Conservation (phyloP, 2,888 invertebrate species). For the Galerucella pusilla region DNA sequence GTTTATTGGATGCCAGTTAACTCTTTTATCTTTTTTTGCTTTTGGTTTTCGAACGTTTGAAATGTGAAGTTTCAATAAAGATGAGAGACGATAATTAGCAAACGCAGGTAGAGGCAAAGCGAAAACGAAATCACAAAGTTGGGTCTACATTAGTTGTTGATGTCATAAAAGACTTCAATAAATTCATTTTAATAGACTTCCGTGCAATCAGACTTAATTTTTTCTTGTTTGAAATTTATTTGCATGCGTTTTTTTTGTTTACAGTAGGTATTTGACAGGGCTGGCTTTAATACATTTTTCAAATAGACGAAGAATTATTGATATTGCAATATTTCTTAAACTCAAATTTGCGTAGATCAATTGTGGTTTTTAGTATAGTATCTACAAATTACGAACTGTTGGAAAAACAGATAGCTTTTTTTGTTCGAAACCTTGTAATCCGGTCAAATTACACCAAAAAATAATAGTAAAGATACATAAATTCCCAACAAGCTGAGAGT, state of each 20-base stretch:
- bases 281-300: background rate
- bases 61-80: background rate
- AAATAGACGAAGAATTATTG: background rate
- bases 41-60: background rate
- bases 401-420: no score
- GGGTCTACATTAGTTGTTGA: background rate
- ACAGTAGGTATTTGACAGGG: background rate
- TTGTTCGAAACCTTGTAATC: no score
- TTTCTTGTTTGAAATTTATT: background rate
- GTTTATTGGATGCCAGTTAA: no score
- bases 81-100: background rate
- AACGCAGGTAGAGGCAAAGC: background rate
- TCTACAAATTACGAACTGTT: no score
- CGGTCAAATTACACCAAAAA: no score
- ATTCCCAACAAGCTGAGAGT: no score
- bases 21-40: no score
- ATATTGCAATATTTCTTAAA: no score
- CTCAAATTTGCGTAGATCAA: no score
- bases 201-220: background rate
- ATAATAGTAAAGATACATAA: no score
- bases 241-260: background rate
- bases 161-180: conserved; percentile 7
- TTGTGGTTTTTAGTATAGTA: no score
- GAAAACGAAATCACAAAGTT: conserved; percentile 4
- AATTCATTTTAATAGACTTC: conserved; percentile 6